Conservation (phyloP, 2,797 vertebrate species). For the Agapornis canus region DNA sequence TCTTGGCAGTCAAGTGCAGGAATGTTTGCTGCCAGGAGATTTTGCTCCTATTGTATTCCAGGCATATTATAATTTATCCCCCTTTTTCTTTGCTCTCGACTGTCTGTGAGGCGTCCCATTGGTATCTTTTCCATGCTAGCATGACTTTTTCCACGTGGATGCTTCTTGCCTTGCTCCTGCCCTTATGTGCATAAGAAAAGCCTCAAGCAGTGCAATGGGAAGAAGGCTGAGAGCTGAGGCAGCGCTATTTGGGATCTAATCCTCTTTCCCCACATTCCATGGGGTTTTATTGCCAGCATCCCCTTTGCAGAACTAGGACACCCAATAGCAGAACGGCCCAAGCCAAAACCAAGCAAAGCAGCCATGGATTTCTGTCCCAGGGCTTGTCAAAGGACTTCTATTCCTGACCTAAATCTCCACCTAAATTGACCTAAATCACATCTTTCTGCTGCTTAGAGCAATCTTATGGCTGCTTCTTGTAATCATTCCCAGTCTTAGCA, state of each 20-base stretch:
- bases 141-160: conserved; percentile 42
- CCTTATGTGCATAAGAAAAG: not conserved
- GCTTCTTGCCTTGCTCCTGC: not conserved
- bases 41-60: conserved; percentile 74
- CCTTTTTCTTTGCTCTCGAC: conserved; percentile 38
- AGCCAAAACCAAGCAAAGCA: not conserved
- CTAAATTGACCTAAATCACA: not conserved
- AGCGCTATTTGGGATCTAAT: not conserved
- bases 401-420: not conserved
- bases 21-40: conserved; percentile 78
- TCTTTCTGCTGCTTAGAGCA: not conserved
- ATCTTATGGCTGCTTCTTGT: not conserved
- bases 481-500: not conserved
- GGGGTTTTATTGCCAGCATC: accelerated
- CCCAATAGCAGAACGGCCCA: accelerated
- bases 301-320: not conserved
- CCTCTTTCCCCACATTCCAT: accelerated
- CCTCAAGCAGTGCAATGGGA: not conserved
- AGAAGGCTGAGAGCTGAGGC: not conserved
- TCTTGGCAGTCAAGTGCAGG: conserved; percentile 78
- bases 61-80: conserved; percentile 46
- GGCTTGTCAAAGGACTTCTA: not conserved
- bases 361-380: not conserved
- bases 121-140: conserved; percentile 21
- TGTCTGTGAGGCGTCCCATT: conserved; percentile 52